Base-by-base conservation (phyloP, 1,140 invertebrate species). In the Rhizoglyphus robini region DNA sequence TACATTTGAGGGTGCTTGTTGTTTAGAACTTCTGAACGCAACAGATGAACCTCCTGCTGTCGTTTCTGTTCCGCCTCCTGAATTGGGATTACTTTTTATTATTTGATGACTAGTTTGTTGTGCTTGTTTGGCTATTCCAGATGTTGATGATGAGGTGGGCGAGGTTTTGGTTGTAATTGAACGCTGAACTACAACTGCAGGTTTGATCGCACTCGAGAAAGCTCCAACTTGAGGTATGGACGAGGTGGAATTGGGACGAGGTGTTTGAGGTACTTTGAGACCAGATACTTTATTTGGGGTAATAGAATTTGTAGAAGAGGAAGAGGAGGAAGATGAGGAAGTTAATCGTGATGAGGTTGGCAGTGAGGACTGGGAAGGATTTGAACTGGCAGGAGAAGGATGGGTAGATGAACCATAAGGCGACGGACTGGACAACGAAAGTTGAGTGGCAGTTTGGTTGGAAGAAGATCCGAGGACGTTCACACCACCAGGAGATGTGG, bases 181-280 rank as follows among this genome's bases (percentile, higher is more conserved):
- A n/a, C n/a, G n/a, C n/a, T n/a, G n/a, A n/a, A n/a, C 11, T 51
- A 18, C 30, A 60, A 60, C 29, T 34, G 30, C 58, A 2, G 27
- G 54, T 58, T 58, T 58, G 29, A 32, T 8, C n/a, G 25, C 54
- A 13, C n/a, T 18, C 2, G 54, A 18, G 11, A 60, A 29, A 32
- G 15, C 11, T 29, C 58, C 58, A 60, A 60, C 29, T 29, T 60
- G 58, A 4, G 58, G 58, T 38, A 60, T 60, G 11, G 58, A 60
- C 27, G 58, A 32, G 2, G 30, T 60, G 4, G 58, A 60, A n/a
- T 60, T 15, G 2, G 58, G 58, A 38, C 58, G 58, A 20, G 58
- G 29, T 38, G 32, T 8, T 1, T 23, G 54, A 3, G 54, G 25
- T 18, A 18, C 15, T 18, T 3, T 11, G 15, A 8, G 5, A 30